Evolutionary conservation across 1,140 invertebrate species (phyloP).

Genomic region (Tetragonula clypearis): DNA sequence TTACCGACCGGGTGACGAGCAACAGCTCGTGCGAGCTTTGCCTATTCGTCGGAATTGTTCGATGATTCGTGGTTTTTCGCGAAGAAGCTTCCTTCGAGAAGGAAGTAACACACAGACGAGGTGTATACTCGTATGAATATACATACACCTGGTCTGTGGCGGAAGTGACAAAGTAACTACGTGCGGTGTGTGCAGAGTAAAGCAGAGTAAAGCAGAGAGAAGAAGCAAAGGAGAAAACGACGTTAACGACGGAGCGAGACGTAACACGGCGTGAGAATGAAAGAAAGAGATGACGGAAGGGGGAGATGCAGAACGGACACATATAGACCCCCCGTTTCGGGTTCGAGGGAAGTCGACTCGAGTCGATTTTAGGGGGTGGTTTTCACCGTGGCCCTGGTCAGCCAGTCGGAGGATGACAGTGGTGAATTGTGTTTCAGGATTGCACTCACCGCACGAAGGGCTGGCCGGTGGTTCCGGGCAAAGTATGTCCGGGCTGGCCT

Average conservation of each 20-base stretch:
- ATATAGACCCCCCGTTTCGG: no score
- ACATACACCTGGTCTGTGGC: no score
- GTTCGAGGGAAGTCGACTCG: background rate
- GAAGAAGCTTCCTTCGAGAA: no score
- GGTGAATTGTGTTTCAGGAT: conserved; percentile 80
- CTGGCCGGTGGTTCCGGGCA: conserved; percentile 87
- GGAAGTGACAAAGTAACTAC: no score
- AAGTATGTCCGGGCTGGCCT: conserved; percentile 85
- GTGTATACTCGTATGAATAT: no score
- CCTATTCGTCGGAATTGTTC: background rate
- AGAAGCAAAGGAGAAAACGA: background rate
- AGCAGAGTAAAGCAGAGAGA: background rate
- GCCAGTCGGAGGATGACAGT: conserved; percentile 37
- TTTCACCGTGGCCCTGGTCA: conserved; percentile 58
- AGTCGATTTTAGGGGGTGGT: conserved; percentile 72
- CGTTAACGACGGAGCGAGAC: no score
- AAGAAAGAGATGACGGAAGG: background rate
- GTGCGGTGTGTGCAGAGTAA: background rate
- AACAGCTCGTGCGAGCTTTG: background rate
- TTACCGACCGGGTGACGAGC: background rate
- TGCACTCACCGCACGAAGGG: conserved; percentile 84
- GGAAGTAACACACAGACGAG: no score
- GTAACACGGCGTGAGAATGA: no score
- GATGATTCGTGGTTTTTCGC: background rate
- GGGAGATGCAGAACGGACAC: background rate